phyloP scores from a whole-genome alignment of 2,113 vertebrate genomes.

The Porphyrio hochstetteri region DNA sequence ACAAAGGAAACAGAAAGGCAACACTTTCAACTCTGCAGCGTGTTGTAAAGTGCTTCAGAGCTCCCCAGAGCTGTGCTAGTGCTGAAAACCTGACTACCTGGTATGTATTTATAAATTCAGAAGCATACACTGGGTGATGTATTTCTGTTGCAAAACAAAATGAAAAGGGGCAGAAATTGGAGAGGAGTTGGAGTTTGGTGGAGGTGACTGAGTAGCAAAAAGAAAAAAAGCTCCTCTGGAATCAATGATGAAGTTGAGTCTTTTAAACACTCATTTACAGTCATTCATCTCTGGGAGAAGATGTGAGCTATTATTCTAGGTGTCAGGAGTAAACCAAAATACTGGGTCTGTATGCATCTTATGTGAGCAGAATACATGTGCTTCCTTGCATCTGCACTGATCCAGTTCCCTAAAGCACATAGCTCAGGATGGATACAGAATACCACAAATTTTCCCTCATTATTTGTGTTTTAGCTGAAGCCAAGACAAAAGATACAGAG shows the following conservation, averaged over 20 bases:
- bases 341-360: not conserved
- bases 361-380: slow-evolving; percentile 17
- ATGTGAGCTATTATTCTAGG: slow-evolving; percentile 32
- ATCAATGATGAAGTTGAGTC: slow-evolving; percentile 33
- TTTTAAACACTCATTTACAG: slow-evolving; percentile 43
- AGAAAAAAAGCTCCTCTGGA: not conserved
- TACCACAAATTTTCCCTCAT: not conserved
- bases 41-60: not conserved
- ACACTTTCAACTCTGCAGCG: not conserved
- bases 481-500: not conserved
- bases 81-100: not conserved
- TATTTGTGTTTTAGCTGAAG: not conserved
- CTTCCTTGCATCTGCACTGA: not conserved
- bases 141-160: slow-evolving; percentile 33
- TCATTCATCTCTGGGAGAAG: slow-evolving; percentile 56
- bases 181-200: not conserved
- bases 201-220: not conserved
- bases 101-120: not conserved
- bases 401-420: not conserved
- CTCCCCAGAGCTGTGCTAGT: not conserved
- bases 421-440: not conserved
- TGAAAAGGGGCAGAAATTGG: slow-evolving; percentile 1
- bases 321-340: slow-evolving; percentile 21
- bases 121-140: not conserved
- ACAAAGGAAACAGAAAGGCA: not conserved